Conservation (phyloP, 2,888 invertebrate genomes). For the Meteorus cinctellus region DNA sequence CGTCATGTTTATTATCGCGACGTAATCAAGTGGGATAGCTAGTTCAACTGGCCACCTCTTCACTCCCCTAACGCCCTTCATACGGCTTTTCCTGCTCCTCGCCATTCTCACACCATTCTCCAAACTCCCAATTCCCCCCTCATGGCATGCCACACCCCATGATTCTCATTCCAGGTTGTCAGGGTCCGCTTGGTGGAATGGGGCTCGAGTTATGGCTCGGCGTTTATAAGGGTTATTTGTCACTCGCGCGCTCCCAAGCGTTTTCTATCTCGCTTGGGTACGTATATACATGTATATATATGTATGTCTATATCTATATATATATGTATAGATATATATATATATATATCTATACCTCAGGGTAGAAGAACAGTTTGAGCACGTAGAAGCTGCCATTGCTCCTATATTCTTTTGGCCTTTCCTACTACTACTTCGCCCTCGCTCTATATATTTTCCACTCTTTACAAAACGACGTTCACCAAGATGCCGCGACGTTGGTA, state of each 20-base stretch:
- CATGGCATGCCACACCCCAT: conserved; percentile 49
- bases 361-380: conserved; percentile 39
- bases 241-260: conserved; percentile 56
- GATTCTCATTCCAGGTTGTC: conserved; percentile 66
- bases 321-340: too few species aligned
- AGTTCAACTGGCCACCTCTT: conserved; percentile 54
- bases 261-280: conserved; percentile 36
- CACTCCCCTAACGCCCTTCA: conserved; percentile 31
- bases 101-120: conserved; percentile 44
- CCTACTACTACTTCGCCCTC: conserved; percentile 35
- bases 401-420: conserved; percentile 41
- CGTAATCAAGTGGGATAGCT: conserved; percentile 69
- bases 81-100: conserved; percentile 43
- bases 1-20: conserved; percentile 70
- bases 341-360: not conserved
- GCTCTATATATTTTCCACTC: conserved; percentile 33
- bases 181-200: conserved; percentile 56
- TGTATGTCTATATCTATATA: too few species aligned
- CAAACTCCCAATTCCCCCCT: conserved; percentile 47
- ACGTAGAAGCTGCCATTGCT: conserved; percentile 42
- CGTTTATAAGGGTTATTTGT: conserved; percentile 73
- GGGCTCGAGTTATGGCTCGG: conserved; percentile 59
- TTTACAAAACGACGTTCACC: conserved; percentile 21
- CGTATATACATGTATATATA: not conserved
- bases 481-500: conserved; percentile 44